These are phyloP conservation scores for Ceratina calcarata DNA, from an alignment of 1,140 invertebrate species.

Conservation along the genomic window DNA sequence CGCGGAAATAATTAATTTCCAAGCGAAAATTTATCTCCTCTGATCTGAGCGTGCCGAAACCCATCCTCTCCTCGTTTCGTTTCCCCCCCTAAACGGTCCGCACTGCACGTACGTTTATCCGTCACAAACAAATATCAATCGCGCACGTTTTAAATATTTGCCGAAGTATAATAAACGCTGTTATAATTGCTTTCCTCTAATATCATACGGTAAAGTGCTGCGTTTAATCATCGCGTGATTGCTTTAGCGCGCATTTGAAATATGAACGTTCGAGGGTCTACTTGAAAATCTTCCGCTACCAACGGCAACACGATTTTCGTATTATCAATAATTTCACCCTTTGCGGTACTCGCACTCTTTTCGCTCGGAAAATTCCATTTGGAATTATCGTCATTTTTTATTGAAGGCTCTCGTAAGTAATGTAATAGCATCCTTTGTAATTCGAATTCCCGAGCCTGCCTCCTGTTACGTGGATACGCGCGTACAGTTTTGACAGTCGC, in stretches of 20 bases:
- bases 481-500: too few species aligned
- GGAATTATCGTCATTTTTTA: too few species aligned
- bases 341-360: too few species aligned
- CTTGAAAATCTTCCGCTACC: too few species aligned
- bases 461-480: not conserved
- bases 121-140: constrained; percentile 69
- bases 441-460: constrained; percentile 32
- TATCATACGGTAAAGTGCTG: not conserved
- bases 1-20: constrained; percentile 75
- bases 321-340: too few species aligned
- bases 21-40: constrained; percentile 68
- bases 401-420: too few species aligned
- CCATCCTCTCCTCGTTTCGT: not conserved
- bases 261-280: too few species aligned
- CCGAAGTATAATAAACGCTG: constrained; percentile 68
- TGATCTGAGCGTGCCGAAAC: constrained; percentile 50
- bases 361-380: too few species aligned
- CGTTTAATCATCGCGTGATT: not conserved
- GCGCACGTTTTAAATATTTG: constrained; percentile 70
- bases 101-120: constrained; percentile 40
- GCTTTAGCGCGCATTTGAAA: not conserved
- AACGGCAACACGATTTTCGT: too few species aligned
- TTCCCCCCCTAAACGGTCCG: too few species aligned
- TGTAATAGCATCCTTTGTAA: too few species aligned
- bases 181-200: constrained; percentile 63